Evolutionary conservation across 2,113 vertebrate species (phyloP).

Genomic region (Promerops cafer): DNA sequence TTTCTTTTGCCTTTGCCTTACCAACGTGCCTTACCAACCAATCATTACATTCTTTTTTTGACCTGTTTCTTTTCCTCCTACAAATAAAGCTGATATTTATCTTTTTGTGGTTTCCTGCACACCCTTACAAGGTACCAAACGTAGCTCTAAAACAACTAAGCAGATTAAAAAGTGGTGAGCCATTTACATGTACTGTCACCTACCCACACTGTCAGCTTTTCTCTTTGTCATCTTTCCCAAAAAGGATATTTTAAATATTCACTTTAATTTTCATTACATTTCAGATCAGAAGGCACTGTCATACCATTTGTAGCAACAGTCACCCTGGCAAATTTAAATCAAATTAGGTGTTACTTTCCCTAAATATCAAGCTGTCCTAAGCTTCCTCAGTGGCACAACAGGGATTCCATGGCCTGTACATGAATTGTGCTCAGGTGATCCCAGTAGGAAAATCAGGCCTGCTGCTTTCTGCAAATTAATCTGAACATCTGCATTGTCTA

Average conservation of each 20-base stretch:
- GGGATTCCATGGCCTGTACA: fast-evolving
- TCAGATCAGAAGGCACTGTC: not conserved
- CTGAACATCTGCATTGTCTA: not conserved
- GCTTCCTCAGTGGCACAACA: not conserved
- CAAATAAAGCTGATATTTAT: not conserved
- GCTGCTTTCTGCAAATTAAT: not conserved
- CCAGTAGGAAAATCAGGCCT: not conserved
- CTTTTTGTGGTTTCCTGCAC: not conserved
- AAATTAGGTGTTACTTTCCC: not conserved
- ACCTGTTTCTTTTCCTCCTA: not conserved
- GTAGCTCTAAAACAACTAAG: not conserved
- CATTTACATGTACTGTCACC: not conserved
- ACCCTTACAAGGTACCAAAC: not conserved
- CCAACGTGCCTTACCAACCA: not conserved
- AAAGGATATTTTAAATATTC: not conserved
- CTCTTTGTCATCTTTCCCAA: not conserved
- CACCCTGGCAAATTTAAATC: not conserved
- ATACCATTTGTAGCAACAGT: not conserved
- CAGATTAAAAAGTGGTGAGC: not conserved
- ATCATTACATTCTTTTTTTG: not conserved
- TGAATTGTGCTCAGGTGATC: not conserved
- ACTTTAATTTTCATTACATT: not conserved
- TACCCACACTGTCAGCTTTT: not conserved
- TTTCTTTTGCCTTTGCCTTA: not conserved
- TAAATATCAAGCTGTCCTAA: not conserved